Percentiles rank a stretch among this genome's conserved stretches.
phyloP scores from a whole-genome alignment of 2,797 vertebrate genomes.

The Sebastes goodei region DNA sequence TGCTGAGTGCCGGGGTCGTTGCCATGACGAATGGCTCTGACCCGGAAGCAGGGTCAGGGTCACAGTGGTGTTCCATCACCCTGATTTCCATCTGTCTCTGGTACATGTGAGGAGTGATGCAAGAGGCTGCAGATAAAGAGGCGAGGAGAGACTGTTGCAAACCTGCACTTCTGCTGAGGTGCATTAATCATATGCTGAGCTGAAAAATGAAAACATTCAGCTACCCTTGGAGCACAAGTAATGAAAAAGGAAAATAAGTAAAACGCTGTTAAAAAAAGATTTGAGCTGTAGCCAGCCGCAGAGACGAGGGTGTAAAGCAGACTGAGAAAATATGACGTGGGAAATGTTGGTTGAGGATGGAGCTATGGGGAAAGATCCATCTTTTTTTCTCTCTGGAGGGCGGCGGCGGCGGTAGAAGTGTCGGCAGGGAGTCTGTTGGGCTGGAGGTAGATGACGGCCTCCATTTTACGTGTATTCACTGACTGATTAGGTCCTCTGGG shows the following conservation, averaged over 20 bases:
- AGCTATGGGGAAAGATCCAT: conserved; percentile 36
- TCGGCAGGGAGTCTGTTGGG: conserved; percentile 50
- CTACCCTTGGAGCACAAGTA: conserved; percentile 20
- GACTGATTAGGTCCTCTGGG: conserved; percentile 76
- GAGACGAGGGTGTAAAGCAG: background rate
- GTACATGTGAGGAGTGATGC: background rate
- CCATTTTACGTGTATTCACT: conserved; percentile 64
- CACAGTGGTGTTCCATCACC: conserved; percentile 38
- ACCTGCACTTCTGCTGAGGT: background rate
- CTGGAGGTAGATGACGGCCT: conserved; percentile 64
- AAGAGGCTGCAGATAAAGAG: background rate
- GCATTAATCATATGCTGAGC: conserved; percentile 32
- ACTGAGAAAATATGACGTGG: conserved; percentile 33
- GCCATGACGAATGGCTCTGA: conserved; percentile 53
- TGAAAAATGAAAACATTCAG: conserved; percentile 45
- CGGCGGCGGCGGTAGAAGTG: conserved; percentile 17
- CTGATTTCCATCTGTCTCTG: conserved; percentile 53
- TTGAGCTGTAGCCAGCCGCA: background rate
- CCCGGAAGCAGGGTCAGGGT: conserved; percentile 51
- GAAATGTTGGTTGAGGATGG: conserved; percentile 34
- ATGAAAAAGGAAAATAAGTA: conserved; percentile 28
- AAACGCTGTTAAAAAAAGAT: background rate
- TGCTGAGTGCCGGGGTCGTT: conserved; percentile 34
- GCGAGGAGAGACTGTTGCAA: background rate
- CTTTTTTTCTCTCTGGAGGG: conserved; percentile 39